These are phyloP conservation scores for Agrotis ipsilon DNA, from an alignment of 2,888 invertebrate genomes.

Conservation along the genomic window DNA sequence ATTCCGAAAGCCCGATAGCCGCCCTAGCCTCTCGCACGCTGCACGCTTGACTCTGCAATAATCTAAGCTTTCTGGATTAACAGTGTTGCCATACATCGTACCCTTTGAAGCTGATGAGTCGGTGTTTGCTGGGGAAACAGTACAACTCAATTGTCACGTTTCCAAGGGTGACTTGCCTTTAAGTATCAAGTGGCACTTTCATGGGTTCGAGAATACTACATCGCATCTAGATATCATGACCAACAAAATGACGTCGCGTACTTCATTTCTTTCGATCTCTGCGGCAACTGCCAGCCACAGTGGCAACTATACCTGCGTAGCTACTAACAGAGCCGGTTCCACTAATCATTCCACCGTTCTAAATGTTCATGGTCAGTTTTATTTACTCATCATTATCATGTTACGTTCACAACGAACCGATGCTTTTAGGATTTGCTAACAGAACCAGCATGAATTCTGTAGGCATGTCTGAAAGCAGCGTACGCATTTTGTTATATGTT, in stretches of 20 bases:
- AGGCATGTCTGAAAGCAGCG: constrained; percentile 75
- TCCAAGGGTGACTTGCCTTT: constrained; percentile 95
- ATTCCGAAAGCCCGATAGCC: constrained; percentile 73
- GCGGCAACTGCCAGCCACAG: constrained; percentile 93
- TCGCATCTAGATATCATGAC: constrained; percentile 92
- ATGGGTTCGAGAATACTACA: constrained; percentile 91
- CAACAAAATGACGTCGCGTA: constrained; percentile 92
- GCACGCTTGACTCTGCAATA: constrained; percentile 88
- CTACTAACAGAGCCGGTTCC: constrained; percentile 93
- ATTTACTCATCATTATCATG: constrained; percentile 72
- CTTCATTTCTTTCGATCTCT: constrained; percentile 94
- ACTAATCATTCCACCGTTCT: constrained; percentile 92
- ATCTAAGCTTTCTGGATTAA: constrained; percentile 88
- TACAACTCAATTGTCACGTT: constrained; percentile 93
- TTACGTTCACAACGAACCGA: constrained; percentile 71
- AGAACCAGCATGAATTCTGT: constrained; percentile 85
- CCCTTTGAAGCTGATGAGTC: constrained; percentile 93
- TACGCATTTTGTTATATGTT: constrained; percentile 74
- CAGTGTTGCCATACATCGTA: constrained; percentile 93
- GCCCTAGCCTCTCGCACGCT: constrained; percentile 85
- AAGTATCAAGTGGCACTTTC: constrained; percentile 94
- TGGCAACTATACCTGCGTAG: constrained; percentile 95
- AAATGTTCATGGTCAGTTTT: constrained; percentile 90
- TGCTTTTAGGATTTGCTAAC: constrained; percentile 75
- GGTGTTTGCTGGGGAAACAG: constrained; percentile 93